phyloP scores from a whole-genome alignment of 2,888 invertebrate genomes.

The Luperina testacea region DNA sequence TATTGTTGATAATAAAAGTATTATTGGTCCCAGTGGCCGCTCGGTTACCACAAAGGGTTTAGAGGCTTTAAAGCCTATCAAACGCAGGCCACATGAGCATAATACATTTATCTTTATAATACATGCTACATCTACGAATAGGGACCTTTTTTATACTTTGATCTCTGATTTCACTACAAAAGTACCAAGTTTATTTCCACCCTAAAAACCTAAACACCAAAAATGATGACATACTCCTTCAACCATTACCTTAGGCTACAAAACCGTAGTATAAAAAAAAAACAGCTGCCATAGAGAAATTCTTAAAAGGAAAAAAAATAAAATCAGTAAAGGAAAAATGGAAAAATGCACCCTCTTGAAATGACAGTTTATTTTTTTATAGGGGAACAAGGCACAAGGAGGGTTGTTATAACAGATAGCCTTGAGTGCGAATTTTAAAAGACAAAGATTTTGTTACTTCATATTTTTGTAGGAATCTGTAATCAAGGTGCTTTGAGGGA shows the following conservation, averaged over 20 bases:
- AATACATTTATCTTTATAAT: neutral
- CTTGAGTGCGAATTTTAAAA: conserved; percentile 58
- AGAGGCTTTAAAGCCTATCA: neutral
- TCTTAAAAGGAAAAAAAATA: conserved; percentile 41
- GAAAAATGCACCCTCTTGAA: conserved; percentile 60
- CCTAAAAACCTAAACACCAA: conserved; percentile 35
- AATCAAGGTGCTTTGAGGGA: conserved; percentile 51
- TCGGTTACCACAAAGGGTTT: neutral
- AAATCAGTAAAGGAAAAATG: conserved; percentile 46
- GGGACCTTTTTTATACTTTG: neutral
- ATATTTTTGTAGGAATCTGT: conserved; percentile 58
- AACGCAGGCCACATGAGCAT: neutral
- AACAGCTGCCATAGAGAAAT: conserved; percentile 43
- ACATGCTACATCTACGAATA: neutral
- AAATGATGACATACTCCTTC: conserved; percentile 36
- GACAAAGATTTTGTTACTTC: conserved; percentile 64
- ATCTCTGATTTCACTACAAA: conserved; percentile 15
- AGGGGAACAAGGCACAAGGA: conserved; percentile 52
- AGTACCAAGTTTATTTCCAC: conserved; percentile 28
- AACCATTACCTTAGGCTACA: conserved; percentile 47
- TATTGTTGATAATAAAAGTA: neutral
- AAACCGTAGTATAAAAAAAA: conserved; percentile 51
- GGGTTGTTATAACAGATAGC: conserved; percentile 63
- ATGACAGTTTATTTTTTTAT: conserved; percentile 68
- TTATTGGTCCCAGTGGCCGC: neutral